Percentiles rank a stretch among this genome's conserved stretches.
These are phyloP conservation scores for Hemibagrus guttatus DNA, from an alignment of 2,797 vertebrate species.

Conservation along the genomic window DNA sequence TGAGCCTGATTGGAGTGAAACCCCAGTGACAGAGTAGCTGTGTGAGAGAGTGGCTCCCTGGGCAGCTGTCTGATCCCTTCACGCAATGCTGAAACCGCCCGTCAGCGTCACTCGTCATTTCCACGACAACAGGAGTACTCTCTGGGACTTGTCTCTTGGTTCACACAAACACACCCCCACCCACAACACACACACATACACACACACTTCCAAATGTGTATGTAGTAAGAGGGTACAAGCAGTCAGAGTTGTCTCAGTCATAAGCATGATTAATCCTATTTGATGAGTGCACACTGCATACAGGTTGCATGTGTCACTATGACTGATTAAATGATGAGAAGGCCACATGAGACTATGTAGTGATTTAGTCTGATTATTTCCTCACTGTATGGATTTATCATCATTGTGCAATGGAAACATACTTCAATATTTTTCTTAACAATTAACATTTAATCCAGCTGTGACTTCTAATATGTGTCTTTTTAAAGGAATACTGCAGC, in stretches of 20 bases:
- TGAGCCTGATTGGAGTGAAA: slow-evolving; percentile 18
- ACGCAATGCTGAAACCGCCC: slow-evolving; percentile 47
- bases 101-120: slow-evolving; percentile 49
- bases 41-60: slow-evolving; percentile 31
- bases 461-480: background rate
- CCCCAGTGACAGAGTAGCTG: slow-evolving; percentile 42
- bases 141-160: slow-evolving; percentile 40
- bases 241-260: slow-evolving; percentile 37
- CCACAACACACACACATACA: slow-evolving; percentile 1
- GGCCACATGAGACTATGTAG: background rate
- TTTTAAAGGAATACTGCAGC: background rate
- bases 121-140: slow-evolving; percentile 50
- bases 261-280: slow-evolving; percentile 30
- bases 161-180: slow-evolving; percentile 31
- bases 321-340: slow-evolving; percentile 19
- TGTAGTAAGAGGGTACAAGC: slow-evolving; percentile 26
- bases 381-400: background rate
- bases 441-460: background rate
- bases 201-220: slow-evolving; percentile 25
- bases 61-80: slow-evolving; percentile 53
- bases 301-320: slow-evolving; percentile 15
- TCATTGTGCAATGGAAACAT: background rate
- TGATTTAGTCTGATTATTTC: background rate
- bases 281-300: slow-evolving; percentile 1
- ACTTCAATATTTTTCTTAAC: slow-evolving; percentile 4